A percentile compares a stretch with the other conserved stretches of the same genome.
Evolutionary conservation across 2,113 vertebrate genomes (phyloP).

Genomic region (Pionites leucogaster): DNA sequence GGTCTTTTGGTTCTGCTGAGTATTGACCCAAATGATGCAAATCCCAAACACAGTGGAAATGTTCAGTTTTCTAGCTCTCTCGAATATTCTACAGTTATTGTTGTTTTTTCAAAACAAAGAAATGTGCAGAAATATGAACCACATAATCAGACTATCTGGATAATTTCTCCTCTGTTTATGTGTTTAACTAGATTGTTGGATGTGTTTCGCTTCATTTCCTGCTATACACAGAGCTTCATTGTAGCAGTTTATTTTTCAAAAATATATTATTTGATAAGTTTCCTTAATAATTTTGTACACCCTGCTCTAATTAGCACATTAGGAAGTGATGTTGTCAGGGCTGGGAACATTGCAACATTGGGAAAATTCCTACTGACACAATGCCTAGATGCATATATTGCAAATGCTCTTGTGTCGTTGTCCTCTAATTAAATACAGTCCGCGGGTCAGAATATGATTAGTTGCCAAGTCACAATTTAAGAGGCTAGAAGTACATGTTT

Average conservation of each 20-base stretch:
- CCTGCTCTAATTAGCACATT: conserved; percentile 10
- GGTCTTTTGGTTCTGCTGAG: not conserved
- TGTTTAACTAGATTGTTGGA: not conserved
- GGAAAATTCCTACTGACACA: conserved; percentile 56
- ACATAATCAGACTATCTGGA: not conserved
- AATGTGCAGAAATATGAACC: not conserved
- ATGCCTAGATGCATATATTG: conserved; percentile 57
- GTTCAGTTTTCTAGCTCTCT: not conserved
- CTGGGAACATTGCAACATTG: not conserved
- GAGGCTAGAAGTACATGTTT: not conserved
- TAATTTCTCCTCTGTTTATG: not conserved
- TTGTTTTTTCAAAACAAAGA: not conserved
- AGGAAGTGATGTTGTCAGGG: conserved; percentile 49
- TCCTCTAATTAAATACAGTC: conserved; percentile 66
- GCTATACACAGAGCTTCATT: not conserved
- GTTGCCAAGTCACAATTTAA: conserved; percentile 46
- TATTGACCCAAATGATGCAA: not conserved
- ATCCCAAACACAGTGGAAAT: not conserved
- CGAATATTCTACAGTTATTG: not conserved
- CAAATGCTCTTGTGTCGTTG: conserved; percentile 1
- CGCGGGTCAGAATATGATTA: conserved; percentile 44
- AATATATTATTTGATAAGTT: not conserved
- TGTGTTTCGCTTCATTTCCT: not conserved
- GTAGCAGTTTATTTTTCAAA: not conserved
- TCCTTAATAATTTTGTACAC: not conserved